phyloP scores from a whole-genome alignment of 2,888 invertebrate genomes.

The Dermolepida albohirtum region DNA sequence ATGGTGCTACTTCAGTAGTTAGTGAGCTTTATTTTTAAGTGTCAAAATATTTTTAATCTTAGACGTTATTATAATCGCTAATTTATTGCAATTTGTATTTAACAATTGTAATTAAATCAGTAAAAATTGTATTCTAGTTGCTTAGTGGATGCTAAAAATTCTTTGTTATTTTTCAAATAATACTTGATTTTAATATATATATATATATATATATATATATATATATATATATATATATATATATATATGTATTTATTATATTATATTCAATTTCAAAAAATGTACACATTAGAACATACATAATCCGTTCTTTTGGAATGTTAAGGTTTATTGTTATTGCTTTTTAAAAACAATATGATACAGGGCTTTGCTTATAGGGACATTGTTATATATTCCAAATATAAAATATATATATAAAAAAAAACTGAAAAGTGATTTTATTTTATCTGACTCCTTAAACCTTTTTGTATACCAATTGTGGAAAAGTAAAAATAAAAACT shows the following conservation, averaged over 20 bases:
- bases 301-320: slow-evolving; percentile 57
- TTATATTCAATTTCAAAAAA: slow-evolving; percentile 2
- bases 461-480: no score
- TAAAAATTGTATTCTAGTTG: slow-evolving; percentile 12
- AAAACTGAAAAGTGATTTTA: neutral
- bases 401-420: slow-evolving; percentile 40
- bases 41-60: slow-evolving; percentile 42
- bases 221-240: no score
- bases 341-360: slow-evolving; percentile 57
- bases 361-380: slow-evolving; percentile 62
- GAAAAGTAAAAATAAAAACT: no score
- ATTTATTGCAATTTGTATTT: slow-evolving; percentile 43
- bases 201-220: no score
- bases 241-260: no score
- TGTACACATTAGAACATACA: slow-evolving; percentile 30
- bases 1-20: slow-evolving; percentile 64
- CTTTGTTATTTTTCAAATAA: slow-evolving; percentile 16
- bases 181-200: neutral
- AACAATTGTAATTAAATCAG: slow-evolving; percentile 38
- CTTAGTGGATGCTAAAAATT: slow-evolving; percentile 25
- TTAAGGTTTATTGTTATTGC: slow-evolving; percentile 60
- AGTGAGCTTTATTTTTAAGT: slow-evolving; percentile 50
- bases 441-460: no score
- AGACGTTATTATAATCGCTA: slow-evolving; percentile 4
- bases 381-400: slow-evolving; percentile 58